phyloP scores from a whole-genome alignment of 2,113 vertebrate genomes.

The Hiodon alosoides region DNA sequence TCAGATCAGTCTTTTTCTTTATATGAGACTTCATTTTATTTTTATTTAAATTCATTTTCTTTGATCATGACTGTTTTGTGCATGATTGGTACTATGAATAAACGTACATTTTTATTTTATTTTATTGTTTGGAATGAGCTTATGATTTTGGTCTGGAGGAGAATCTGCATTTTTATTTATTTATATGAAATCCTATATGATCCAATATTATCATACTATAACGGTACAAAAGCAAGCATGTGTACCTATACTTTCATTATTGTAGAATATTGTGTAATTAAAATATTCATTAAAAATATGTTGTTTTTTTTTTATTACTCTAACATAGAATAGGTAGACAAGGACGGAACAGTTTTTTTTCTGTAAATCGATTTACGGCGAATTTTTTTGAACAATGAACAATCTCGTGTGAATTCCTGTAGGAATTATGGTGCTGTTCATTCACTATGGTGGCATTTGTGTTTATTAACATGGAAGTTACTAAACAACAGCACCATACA shows the following conservation, averaged over 20 bases:
- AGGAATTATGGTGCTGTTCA: too few species aligned
- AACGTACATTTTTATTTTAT: background rate
- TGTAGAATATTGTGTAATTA: background rate
- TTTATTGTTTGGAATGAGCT: background rate
- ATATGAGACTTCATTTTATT: background rate
- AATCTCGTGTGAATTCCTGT: too few species aligned
- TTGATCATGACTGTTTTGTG: too few species aligned
- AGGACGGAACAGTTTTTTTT: too few species aligned
- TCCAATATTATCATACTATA: background rate
- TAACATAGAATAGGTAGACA: too few species aligned
- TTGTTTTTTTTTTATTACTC: background rate
- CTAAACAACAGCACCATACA: too few species aligned
- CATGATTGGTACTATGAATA: too few species aligned
- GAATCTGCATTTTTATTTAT: background rate
- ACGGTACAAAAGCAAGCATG: constrained; percentile 43
- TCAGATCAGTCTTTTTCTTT: background rate
- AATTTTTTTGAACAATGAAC: background rate
- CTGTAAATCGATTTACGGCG: too few species aligned
- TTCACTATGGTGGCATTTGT: too few species aligned
- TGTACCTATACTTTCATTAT: constrained; percentile 11
- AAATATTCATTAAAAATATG: background rate
- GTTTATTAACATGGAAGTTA: too few species aligned
- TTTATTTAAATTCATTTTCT: background rate
- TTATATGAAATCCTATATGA: background rate
- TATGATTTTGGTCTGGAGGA: too few species aligned